Conservation (phyloP, 2,797 vertebrate genomes). For the Gambelia wislizenii region DNA sequence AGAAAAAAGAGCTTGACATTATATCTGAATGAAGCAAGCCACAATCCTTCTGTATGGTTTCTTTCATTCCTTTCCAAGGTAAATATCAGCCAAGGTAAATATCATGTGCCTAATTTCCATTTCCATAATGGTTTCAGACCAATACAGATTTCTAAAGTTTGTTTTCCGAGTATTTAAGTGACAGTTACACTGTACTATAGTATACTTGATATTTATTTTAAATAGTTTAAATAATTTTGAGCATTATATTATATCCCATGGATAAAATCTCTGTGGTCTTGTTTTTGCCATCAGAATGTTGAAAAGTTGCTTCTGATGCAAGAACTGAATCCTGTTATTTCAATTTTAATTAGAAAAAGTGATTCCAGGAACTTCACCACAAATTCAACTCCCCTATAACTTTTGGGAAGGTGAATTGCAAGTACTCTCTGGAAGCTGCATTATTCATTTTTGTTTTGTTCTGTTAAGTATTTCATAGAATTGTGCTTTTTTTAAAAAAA, state of each 20-base stretch:
- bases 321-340: constrained; percentile 13
- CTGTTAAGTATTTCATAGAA: neutral
- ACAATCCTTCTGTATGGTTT: neutral
- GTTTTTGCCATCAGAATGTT: neutral
- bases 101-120: constrained; percentile 2
- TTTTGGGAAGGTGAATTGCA: neutral
- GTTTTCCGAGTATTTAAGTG: neutral
- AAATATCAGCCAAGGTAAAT: too few relatives aligned
- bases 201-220: neutral
- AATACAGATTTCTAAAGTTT: neutral
- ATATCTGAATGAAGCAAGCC: neutral
- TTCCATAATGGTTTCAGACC: too few relatives aligned
- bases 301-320: neutral
- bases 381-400: neutral
- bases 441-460: neutral
- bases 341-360: constrained; percentile 47
- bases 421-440: neutral
- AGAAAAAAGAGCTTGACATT: neutral
- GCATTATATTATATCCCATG: neutral
- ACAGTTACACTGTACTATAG: neutral
- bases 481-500: constrained; percentile 7
- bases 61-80: neutral
- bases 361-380: constrained; percentile 39
- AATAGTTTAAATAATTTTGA: neutral
- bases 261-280: rapidly evolving